A percentile compares a stretch with the other conserved stretches of the same genome.
phyloP scores from a whole-genome alignment of 1,140 invertebrate species.

The Bombus polaris region DNA sequence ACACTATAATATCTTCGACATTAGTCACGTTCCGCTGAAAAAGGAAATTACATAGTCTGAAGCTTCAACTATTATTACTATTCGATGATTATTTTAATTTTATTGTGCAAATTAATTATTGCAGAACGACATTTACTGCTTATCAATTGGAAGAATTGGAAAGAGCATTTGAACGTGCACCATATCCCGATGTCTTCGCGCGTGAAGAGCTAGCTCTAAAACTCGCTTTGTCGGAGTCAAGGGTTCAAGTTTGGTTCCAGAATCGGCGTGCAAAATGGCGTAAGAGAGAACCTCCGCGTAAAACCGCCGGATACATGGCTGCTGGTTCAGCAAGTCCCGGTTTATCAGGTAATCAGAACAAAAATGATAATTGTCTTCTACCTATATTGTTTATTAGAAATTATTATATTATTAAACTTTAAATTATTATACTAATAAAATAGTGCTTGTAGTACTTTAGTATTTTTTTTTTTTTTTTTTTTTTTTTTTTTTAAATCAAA shows the following conservation, averaged over 20 bases:
- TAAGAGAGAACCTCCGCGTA: constrained; percentile 98
- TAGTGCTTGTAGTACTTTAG: neutral
- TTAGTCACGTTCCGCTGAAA: neutral
- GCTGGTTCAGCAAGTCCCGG: constrained; percentile 85
- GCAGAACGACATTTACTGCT: constrained; percentile 97
- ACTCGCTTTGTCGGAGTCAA: constrained; percentile 94
- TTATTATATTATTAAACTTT: neutral
- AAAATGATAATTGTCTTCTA: neutral
- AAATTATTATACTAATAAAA: neutral
- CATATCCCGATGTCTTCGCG: constrained; percentile 98
- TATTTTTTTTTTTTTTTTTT: neutral
- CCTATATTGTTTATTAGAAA: neutral
- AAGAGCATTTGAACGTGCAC: constrained; percentile 95
- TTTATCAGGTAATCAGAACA: constrained; percentile 76
- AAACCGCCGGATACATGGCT: constrained; percentile 90
- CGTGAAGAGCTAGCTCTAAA: constrained; percentile 96
- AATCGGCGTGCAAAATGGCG: constrained; percentile 98
- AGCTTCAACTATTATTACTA: neutral
- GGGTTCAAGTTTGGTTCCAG: constrained; percentile 97
- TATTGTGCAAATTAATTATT: constrained; percentile 45
- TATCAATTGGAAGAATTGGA: constrained; percentile 98
- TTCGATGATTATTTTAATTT: neutral
- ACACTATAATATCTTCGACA: no score
- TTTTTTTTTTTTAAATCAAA: neutral
- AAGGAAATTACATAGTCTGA: neutral